phyloP scores from a whole-genome alignment of 2,797 vertebrate genomes.

The Halcyon smyrnensis region DNA sequence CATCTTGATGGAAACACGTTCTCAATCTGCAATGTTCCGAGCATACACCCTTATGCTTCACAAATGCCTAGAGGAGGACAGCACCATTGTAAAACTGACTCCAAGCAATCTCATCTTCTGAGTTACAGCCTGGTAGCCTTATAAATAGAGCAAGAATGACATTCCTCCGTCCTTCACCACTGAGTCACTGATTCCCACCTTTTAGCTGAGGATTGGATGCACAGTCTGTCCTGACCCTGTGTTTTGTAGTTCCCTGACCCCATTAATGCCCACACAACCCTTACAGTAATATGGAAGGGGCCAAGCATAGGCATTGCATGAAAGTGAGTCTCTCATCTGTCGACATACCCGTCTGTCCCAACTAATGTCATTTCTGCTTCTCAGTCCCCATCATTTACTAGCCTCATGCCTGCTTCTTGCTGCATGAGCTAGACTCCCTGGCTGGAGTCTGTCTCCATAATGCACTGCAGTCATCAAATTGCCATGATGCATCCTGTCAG shows the following conservation, averaged over 20 bases:
- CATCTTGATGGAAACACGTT: conserved; percentile 18
- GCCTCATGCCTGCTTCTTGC: neutral
- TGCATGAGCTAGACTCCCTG: conserved; percentile 14
- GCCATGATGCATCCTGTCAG: conserved; percentile 51
- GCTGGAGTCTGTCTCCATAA: neutral
- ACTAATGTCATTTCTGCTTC: conserved; percentile 1
- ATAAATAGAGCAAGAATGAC: conserved; percentile 39
- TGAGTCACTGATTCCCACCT: conserved; percentile 55
- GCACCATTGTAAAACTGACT: conserved; percentile 19
- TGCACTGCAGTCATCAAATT: conserved; percentile 63
- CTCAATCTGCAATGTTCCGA: conserved; percentile 7
- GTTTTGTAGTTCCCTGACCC: neutral
- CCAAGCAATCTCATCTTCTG: conserved; percentile 29
- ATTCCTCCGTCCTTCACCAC: conserved; percentile 27
- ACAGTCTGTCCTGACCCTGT: neutral
- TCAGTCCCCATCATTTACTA: neutral
- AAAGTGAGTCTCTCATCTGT: neutral
- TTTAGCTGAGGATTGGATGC: neutral
- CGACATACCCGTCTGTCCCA: neutral
- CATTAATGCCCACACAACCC: neutral
- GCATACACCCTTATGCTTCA: conserved; percentile 52
- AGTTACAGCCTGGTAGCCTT: neutral
- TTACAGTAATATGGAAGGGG: neutral
- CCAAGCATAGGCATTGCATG: neutral
- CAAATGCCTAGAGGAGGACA: conserved; percentile 35